Evolutionary conservation across 2,888 invertebrate species (phyloP).

Genomic region (Dynastes grantii): DNA sequence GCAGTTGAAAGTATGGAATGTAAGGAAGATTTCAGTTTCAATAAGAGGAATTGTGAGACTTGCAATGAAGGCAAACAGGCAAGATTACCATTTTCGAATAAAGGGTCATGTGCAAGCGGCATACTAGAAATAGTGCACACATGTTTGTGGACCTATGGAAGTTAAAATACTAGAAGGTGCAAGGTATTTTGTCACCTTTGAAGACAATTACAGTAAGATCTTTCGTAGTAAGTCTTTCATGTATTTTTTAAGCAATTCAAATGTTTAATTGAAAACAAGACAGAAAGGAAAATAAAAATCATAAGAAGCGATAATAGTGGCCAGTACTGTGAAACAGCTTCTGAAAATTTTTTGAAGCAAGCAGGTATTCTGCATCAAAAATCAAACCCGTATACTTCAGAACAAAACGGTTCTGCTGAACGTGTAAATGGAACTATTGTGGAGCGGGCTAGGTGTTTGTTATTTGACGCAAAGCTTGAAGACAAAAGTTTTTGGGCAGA

Average conservation of each 20-base stretch:
- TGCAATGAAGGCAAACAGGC: conserved; percentile 58
- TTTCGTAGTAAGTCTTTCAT: conserved; percentile 41
- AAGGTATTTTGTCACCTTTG: conserved; percentile 45
- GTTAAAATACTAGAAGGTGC: conserved; percentile 49
- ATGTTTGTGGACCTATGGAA: conserved; percentile 61
- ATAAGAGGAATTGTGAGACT: background rate
- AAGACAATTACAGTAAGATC: conserved; percentile 53
- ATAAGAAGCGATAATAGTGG: conserved; percentile 53
- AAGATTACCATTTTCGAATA: conserved; percentile 58
- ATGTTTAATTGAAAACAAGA: conserved; percentile 52
- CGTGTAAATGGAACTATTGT: conserved; percentile 58
- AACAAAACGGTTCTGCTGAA: conserved; percentile 62
- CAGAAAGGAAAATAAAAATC: conserved; percentile 51
- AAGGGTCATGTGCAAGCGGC: conserved; percentile 55
- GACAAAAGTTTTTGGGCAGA: conserved; percentile 40
- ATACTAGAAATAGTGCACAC: conserved; percentile 60
- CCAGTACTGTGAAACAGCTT: conserved; percentile 54
- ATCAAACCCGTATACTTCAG: conserved; percentile 60
- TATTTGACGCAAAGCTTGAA: no score
- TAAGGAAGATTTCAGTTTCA: background rate
- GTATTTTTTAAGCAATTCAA: conserved; percentile 55
- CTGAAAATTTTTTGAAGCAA: conserved; percentile 56
- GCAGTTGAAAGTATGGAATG: background rate
- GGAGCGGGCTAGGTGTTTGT: no score
- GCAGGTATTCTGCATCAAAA: conserved; percentile 62